Percentiles rank a stretch among this genome's conserved stretches.
These are phyloP conservation scores for Papilio polyxenes DNA, from an alignment of 1,140 invertebrate genomes.

Conservation along the genomic window DNA sequence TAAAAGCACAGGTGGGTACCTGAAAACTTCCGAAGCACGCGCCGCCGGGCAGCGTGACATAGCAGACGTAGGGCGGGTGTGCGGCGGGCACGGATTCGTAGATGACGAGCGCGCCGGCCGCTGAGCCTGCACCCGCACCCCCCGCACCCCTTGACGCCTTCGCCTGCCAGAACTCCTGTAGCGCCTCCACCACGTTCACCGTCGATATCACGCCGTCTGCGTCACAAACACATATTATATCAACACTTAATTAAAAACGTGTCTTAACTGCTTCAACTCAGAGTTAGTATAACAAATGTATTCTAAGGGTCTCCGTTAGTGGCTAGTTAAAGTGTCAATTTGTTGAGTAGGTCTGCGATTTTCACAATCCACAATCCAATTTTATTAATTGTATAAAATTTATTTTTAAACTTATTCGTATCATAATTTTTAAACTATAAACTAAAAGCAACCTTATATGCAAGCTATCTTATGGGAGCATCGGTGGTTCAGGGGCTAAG, in stretches of 20 bases:
- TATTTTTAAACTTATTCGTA: too few species aligned
- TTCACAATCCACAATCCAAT: too few species aligned
- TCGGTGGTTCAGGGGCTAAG: too few species aligned
- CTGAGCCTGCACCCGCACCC: slow-evolving; percentile 90
- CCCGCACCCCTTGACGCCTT: slow-evolving; percentile 91
- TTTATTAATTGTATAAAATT: too few species aligned
- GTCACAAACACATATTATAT: slow-evolving; percentile 39
- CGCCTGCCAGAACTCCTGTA: slow-evolving; percentile 99
- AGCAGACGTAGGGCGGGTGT: slow-evolving; percentile 95
- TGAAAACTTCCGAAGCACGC: slow-evolving; percentile 98
- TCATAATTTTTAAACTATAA: too few species aligned
- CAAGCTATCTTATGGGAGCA: too few species aligned
- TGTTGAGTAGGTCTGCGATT: too few species aligned
- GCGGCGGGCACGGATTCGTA: slow-evolving; percentile 96
- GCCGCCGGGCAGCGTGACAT: slow-evolving; percentile 95
- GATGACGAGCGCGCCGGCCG: slow-evolving; percentile 91
- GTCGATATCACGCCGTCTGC: slow-evolving; percentile 77
- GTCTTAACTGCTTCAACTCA: too few species aligned
- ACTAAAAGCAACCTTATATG: too few species aligned
- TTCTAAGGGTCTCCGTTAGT: too few species aligned
- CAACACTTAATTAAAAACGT: not conserved
- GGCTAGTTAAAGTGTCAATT: too few species aligned
- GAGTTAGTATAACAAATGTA: too few species aligned
- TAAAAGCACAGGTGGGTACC: slow-evolving; percentile 59
- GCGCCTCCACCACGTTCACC: slow-evolving; percentile 97